Percentiles rank a stretch among this genome's conserved stretches.
Conservation (phyloP, 2,888 invertebrate species). For the Yponomeuta malinellus region DNA sequence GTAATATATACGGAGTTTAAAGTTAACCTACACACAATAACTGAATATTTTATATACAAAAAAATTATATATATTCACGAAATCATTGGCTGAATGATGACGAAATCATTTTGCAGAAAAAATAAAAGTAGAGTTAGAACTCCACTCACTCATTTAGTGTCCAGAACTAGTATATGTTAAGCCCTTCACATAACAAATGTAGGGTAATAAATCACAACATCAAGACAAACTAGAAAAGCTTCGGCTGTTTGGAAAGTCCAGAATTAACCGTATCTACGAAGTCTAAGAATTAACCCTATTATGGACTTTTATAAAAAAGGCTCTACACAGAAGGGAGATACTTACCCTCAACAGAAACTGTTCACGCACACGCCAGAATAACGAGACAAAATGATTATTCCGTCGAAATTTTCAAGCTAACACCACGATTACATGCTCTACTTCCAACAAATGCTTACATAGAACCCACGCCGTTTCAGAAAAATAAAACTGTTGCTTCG, state of each 20-base stretch:
- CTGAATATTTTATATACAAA: too few species aligned
- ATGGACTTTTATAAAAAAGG: background rate
- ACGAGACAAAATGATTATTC: background rate
- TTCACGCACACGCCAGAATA: background rate
- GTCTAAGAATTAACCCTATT: too few species aligned
- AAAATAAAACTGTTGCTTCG: background rate
- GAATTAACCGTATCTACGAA: too few species aligned
- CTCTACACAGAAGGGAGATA: background rate
- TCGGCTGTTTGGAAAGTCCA: too few species aligned
- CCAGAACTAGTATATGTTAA: too few species aligned
- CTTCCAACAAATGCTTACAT: background rate
- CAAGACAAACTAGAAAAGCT: background rate
- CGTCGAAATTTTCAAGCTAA: background rate
- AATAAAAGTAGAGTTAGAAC: too few species aligned
- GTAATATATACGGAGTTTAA: too few species aligned
- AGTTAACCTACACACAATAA: too few species aligned
- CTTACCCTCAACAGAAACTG: background rate
- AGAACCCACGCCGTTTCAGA: background rate
- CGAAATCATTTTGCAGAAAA: too few species aligned
- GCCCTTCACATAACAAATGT: background rate
- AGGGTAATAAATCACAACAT: background rate
- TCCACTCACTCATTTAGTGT: too few species aligned
- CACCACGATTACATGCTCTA: background rate
- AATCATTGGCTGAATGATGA: too few species aligned
- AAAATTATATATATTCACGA: too few species aligned